Percentiles rank a stretch among this genome's conserved stretches.
Conservation (phyloP, 2,113 vertebrate genomes). For the Triplophysa tibetana region DNA sequence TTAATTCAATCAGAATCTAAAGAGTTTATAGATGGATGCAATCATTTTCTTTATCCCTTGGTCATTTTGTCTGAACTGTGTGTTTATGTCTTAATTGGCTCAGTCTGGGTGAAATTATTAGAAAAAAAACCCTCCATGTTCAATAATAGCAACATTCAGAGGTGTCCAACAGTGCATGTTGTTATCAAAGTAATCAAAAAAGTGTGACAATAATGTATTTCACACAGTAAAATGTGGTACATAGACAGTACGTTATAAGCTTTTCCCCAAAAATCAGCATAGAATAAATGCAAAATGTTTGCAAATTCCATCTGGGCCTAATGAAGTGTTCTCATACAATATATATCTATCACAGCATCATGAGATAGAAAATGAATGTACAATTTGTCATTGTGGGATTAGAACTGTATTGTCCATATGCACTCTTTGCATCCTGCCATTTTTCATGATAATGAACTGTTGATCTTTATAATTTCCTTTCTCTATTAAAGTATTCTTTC, state of each 20-base stretch:
- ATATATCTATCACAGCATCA: not conserved
- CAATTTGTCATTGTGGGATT: not conserved
- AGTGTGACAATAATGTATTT: conserved; percentile 2
- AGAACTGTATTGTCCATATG: not conserved
- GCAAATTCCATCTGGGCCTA: not conserved
- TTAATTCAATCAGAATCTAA: conserved; percentile 68
- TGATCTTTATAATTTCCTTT: conserved; percentile 5
- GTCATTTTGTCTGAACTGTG: conserved; percentile 45
- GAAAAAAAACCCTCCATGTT: not conserved
- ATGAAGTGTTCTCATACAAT: not conserved
- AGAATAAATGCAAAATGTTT: not conserved
- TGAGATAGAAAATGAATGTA: not conserved
- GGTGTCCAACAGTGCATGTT: not conserved
- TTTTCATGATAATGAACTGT: conserved; percentile 23
- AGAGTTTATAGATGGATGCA: conserved; percentile 51
- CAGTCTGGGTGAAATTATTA: not conserved
- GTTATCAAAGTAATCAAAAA: not conserved
- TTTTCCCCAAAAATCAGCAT: not conserved
- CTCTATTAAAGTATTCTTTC: not conserved
- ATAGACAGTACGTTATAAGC: too few relatives aligned
- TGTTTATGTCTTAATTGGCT: not conserved
- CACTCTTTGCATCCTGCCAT: conserved; percentile 12
- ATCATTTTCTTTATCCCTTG: conserved; percentile 45
- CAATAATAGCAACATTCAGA: not conserved
- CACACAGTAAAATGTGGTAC: not conserved